Evolutionary conservation across 2,888 invertebrate genomes (phyloP).

Genomic region (Idaea straminata): DNA sequence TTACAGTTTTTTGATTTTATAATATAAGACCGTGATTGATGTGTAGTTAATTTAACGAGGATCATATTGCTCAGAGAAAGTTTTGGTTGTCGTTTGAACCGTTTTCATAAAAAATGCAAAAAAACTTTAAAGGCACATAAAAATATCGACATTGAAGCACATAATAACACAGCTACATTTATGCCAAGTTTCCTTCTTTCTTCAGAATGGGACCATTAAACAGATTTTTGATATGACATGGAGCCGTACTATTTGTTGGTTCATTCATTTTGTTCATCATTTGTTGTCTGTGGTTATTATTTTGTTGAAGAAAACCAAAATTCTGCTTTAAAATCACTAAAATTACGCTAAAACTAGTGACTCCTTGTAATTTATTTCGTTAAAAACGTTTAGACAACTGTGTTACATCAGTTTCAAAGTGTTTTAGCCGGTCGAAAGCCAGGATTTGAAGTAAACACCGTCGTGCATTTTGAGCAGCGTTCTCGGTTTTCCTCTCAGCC

Average conservation of each 20-base stretch:
- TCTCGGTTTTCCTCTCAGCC: neutral
- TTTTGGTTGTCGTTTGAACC: too few species aligned
- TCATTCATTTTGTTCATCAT: neutral
- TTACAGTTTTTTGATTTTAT: too few species aligned
- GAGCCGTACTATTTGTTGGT: too few species aligned
- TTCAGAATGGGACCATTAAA: too few species aligned
- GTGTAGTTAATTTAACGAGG: too few species aligned
- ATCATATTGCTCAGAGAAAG: too few species aligned
- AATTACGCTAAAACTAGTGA: neutral
- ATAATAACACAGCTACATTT: too few species aligned
- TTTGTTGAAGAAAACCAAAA: neutral
- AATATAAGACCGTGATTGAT: too few species aligned
- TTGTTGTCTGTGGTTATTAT: neutral
- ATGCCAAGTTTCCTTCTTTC: too few species aligned
- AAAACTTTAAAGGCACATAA: too few species aligned
- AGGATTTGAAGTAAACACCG: neutral
- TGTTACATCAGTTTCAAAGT: neutral
- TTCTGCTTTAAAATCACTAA: neutral
- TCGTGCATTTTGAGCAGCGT: neutral
- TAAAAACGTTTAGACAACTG: neutral
- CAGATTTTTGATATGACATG: too few species aligned
- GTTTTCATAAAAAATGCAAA: conserved; percentile 22
- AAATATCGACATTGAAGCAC: too few species aligned
- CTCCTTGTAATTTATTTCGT: neutral
- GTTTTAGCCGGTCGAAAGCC: neutral